These are phyloP conservation scores for Phaedon cochleariae DNA, from an alignment of 2,888 invertebrate species.

Conservation along the genomic window DNA sequence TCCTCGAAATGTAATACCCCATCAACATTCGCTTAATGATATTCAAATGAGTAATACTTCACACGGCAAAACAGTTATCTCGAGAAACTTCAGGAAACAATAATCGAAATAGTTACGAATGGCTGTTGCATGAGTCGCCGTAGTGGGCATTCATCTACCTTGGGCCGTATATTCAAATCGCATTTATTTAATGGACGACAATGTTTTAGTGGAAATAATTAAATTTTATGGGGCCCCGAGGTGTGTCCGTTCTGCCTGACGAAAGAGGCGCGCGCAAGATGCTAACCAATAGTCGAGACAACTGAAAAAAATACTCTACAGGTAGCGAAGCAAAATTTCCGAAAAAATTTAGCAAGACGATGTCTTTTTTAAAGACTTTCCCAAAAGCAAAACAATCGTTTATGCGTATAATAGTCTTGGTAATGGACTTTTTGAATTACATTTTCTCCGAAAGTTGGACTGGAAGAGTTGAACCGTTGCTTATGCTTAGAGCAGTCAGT, in stretches of 20 bases:
- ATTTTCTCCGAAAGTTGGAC: too few relatives aligned
- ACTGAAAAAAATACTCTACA: too few relatives aligned
- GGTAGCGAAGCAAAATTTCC: too few relatives aligned
- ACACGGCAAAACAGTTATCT: background rate
- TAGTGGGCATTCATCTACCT: background rate
- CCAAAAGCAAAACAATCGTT: too few relatives aligned
- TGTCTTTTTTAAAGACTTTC: too few relatives aligned
- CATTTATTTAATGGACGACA: background rate
- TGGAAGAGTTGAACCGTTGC: too few relatives aligned
- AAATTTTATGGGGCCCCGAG: background rate
- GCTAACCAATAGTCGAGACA: too few relatives aligned
- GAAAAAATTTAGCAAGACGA: too few relatives aligned
- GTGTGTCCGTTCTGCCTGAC: background rate
- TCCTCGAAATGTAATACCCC: too few relatives aligned
- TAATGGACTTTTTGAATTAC: too few relatives aligned
- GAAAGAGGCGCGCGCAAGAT: background rate
- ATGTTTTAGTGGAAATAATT: background rate
- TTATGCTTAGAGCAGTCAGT: too few relatives aligned
- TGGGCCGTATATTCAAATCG: background rate
- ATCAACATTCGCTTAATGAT: background rate
- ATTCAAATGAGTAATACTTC: background rate
- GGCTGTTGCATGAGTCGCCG: background rate
- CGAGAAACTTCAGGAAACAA: background rate
- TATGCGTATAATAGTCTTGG: too few relatives aligned
- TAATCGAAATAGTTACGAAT: background rate